Conservation (phyloP, 2,797 vertebrate species). For the Tachyglossus aculeatus region DNA sequence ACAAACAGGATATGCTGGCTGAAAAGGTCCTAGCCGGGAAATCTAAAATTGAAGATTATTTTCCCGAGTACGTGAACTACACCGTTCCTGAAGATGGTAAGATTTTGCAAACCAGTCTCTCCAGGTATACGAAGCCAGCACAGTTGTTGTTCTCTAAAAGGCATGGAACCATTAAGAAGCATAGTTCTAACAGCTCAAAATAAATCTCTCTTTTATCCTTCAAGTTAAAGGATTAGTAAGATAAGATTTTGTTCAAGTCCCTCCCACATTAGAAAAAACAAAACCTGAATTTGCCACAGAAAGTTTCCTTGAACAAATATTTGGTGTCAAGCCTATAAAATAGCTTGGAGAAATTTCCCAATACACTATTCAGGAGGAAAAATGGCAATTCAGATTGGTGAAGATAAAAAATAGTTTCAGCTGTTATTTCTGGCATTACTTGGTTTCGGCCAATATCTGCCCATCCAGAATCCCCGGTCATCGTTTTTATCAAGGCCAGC, state of each 20-base stretch:
- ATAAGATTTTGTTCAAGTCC: too few species aligned
- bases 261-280: too few species aligned
- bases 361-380: not conserved
- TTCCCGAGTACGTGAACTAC: conserved; percentile 95
- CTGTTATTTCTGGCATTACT: not conserved
- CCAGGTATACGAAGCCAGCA: not conserved
- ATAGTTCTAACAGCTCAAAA: too few species aligned
- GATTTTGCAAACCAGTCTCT: not conserved
- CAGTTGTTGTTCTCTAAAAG: not conserved
- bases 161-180: too few species aligned
- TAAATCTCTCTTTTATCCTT: too few species aligned
- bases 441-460: not conserved
- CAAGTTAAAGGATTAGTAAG: not conserved
- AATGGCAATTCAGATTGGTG: not conserved
- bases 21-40: conserved; percentile 99
- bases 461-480: not conserved
- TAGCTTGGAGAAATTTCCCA: too few species aligned
- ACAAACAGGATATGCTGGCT: conserved; percentile 99
- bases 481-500: not conserved
- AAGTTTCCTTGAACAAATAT: too few species aligned
- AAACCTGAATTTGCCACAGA: too few species aligned
- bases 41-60: conserved; percentile 99
- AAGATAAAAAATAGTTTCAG: not conserved
- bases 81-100: conserved; percentile 97
- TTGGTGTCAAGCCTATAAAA: too few species aligned